Evolutionary conservation across 2,797 vertebrate species (phyloP).

Genomic region (Choloepus didactylus): DNA sequence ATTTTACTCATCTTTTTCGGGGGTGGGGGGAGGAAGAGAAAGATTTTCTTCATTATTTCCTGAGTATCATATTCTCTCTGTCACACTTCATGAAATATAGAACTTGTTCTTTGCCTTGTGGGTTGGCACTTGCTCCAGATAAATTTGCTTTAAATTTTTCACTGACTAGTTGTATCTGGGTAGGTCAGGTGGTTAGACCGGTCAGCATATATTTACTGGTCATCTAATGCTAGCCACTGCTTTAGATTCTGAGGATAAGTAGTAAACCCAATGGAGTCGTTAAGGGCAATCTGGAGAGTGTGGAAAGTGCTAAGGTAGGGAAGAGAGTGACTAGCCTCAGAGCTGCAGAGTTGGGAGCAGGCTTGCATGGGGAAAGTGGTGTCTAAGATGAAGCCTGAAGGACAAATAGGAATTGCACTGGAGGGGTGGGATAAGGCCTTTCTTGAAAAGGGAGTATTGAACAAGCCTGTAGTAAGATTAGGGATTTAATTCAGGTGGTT

Average conservation of each 20-base stretch:
- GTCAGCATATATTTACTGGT: conserved; percentile 72
- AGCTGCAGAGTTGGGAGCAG: neutral
- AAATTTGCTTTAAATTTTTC: conserved; percentile 64
- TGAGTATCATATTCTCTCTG: neutral
- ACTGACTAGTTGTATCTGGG: conserved; percentile 50
- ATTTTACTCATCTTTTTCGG: neutral
- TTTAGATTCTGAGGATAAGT: neutral
- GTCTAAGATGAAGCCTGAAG: conserved; percentile 16
- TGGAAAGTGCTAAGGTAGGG: neutral
- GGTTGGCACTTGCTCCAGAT: conserved; percentile 43
- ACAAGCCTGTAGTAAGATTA: neutral
- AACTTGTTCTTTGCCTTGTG: conserved; percentile 57
- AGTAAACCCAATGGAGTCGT: neutral
- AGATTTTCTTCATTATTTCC: neutral
- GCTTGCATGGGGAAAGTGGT: neutral
- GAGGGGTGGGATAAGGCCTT: neutral
- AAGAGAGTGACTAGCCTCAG: neutral
- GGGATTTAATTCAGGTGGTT: conserved; percentile 30
- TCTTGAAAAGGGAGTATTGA: neutral
- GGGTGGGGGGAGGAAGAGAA: neutral
- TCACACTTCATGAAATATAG: conserved; percentile 26
- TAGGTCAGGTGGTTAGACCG: conserved; percentile 57
- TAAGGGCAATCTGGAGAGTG: neutral
- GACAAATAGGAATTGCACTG: conserved; percentile 18
- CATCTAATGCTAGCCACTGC: conserved; percentile 35